Evolutionary conservation across 2,113 vertebrate genomes (phyloP), one percentile per base, ranked within the genome.

Genomic region (Etia nguti): DNA sequence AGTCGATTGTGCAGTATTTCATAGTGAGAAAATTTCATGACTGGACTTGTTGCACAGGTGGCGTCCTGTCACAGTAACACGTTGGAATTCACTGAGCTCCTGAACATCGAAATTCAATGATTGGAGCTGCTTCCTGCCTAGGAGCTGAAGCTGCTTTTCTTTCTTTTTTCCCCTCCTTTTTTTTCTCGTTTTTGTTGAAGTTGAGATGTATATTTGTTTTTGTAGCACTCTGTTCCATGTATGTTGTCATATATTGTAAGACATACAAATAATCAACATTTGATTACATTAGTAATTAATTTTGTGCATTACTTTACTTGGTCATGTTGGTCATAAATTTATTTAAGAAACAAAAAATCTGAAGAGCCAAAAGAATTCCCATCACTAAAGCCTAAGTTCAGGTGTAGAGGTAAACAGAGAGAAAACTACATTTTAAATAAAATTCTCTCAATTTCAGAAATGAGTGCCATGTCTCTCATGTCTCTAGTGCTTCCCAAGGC

Each of bases 81-180:
- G 8, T 2, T 8, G 6, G 34, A 34, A 34, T 34, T 36, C 34
- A 36, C 0, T 34, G 34, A 34, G 34, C 2, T 36, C 34, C 34
- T 36, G 34, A 36, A 36, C 34, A 36, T 10, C 1, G 36, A 38
- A 38, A 4, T 38, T 38, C 36, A 38, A 38, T 38, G 36, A 38
- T 10, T 62, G 59, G 57, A 34, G 59, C 29, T 9, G 1, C 29
- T 0, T 62, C 59, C 59, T 34, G 29, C 1, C 29, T 1, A 0
- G 29, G 8, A 20, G 29, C 26, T 6, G 29, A 6, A 62, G 9
- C 26, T 34, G 9, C 15, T 62, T 34, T 62, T 2, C 59, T 62
- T 20, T 34, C 16, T 60, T 62, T 20, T 29, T 10, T 31, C 2
- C 2, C 26, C 5, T 31, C 57, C 16, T 60, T 60, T 34, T 60